Base-by-base conservation (phyloP, 1,140 invertebrate genomes). In the Heliconius himera region DNA sequence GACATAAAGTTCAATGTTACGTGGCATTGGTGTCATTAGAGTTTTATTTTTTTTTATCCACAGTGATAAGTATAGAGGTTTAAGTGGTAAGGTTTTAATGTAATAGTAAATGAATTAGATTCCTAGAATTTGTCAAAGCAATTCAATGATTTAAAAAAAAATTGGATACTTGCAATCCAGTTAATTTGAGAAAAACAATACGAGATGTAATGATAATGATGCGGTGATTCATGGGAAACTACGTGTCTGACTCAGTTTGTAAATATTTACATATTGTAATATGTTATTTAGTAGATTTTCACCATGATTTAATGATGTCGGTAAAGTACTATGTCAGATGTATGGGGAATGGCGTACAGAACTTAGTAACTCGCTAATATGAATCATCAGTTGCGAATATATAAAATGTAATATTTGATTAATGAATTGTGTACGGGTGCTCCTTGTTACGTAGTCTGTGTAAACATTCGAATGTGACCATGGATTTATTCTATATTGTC, bases 171-270 rank as follows among this genome's bases (percentile, higher is more conserved):
- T 22, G 22, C 11, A 26, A 41, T 11, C 9, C 3, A 46, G 54
- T 33, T 80, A 60, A 76, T 80, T 54, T 70, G 74, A 80, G 74
- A 74, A 51, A 71, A 80, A 60, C 46, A 76, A 33, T 51, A 74
- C 76, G 73, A 80, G 73, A 72, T 81, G 73, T 73, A 80, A 78
- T 81, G 81, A 56, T 78, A 41, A 41, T 56, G 71, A 79, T 81
- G 77, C 66, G 54, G 76, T 86, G 85, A 87, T 83, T 88, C 87
- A 86, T 82, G 84, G 81, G 78, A 79, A 81, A 29, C 56, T 80
- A 80, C 83, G 80, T 74, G 54, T 77, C 74, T 89, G 87, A 87
- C 75, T 89, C 87, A 89, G 73, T 75, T 73, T 80, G 72, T 66
- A 83, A 82, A 85, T 81, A 84, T 85, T 83, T 84, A 88, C 41